Base-by-base conservation (phyloP, 2,888 invertebrate genomes). In the Hypercompe scribonia region DNA sequence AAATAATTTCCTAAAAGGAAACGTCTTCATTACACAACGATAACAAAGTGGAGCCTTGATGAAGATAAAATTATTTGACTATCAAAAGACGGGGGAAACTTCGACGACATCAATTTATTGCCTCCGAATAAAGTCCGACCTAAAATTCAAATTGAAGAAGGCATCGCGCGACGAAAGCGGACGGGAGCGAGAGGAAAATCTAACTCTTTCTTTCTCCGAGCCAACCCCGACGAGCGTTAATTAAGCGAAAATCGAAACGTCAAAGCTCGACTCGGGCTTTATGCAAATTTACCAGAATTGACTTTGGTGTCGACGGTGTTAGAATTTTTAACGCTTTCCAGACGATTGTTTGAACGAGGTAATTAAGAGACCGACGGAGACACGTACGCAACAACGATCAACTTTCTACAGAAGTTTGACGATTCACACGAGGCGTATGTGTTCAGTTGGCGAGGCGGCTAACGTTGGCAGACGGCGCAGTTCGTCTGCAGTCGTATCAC, bases 161-260 rank as follows among this genome's bases (percentile, higher is more conserved):
- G 87, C 87, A 87, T 87, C 88, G 86, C 81, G 84, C 84, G 84
- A 77, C 88, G 90, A 90, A 90, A 91, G 89, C 90, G 89, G 87
- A 89, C 88, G 87, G 86, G 87, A 87, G 87, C 88, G 89, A 87
- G 90, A 85, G 89, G 88, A 88, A 89, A 90, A 90, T 90, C 90
- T 88, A 93, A 94, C 93, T 93, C 94, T 93, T 94, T 92, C 93
- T 90, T 86, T 81, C 83, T 81, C 81, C 84, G 78, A 85, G 84
- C 86, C 88, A 84, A 86, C 80, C 90, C 88, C 90, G 83, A 86
- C 90, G 90, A 89, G 90, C 91, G 93, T 92, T 95, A 95, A 95
- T 95, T 95, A 94, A 94, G 94, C 94, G 93, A 94, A 94, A 94
- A 95, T 94, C 94, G 93, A 94, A 94, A 93, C 92, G 94, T 93